Evolutionary conservation across 2,113 vertebrate genomes (phyloP).

Genomic region (Spheniscus mendiculus): DNA sequence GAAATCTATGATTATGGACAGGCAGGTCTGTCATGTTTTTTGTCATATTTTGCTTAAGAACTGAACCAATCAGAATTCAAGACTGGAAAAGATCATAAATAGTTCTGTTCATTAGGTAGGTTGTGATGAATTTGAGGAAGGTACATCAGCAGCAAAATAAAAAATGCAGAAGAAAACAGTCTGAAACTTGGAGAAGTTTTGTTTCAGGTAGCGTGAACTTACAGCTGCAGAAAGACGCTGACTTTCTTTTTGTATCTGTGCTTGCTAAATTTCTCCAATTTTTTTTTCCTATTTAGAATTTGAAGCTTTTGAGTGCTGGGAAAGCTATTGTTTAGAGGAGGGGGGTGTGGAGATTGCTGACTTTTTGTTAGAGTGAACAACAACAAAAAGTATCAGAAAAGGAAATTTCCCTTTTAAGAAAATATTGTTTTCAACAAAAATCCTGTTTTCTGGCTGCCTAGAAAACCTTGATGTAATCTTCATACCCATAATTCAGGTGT

Average conservation of each 20-base stretch:
- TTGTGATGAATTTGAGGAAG: background rate
- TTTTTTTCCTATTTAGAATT: background rate
- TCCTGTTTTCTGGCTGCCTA: background rate
- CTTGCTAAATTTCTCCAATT: background rate
- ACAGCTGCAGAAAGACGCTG: background rate
- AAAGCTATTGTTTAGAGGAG: background rate
- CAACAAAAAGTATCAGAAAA: background rate
- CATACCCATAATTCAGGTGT: background rate
- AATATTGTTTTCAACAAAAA: background rate
- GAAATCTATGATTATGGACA: background rate
- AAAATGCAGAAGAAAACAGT: background rate
- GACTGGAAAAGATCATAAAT: background rate
- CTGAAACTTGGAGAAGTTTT: background rate
- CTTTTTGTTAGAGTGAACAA: background rate
- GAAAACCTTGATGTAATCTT: background rate
- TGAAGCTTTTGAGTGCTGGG: background rate
- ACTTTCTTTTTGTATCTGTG: background rate
- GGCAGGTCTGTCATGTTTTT: background rate
- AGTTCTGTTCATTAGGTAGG: background rate
- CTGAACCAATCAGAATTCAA: background rate
- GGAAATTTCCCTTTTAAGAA: background rate
- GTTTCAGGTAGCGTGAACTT: background rate
- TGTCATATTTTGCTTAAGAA: background rate
- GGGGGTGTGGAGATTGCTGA: rapidly evolving
- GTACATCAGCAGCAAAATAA: background rate